Conservation (phyloP, 1,140 invertebrate species). For the Drosophila pruinosa region DNA sequence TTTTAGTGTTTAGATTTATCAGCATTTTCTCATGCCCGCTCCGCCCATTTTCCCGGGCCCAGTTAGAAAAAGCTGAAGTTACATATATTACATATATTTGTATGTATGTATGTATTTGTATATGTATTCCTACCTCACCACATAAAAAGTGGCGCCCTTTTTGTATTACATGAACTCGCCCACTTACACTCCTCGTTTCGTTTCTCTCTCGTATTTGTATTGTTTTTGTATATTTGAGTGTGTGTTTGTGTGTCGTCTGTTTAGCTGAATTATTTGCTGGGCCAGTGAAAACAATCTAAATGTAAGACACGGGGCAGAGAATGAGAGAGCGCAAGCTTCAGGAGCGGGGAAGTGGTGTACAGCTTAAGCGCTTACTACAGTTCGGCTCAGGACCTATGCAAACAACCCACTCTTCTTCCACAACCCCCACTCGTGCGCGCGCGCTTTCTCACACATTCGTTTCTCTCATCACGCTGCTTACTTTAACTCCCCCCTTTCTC, state of each 20-base stretch:
- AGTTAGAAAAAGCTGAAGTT: slow-evolving; percentile 22
- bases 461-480: slow-evolving; percentile 28
- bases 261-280: slow-evolving; percentile 48
- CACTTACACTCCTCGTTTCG: slow-evolving; percentile 20
- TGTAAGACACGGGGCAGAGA: slow-evolving; percentile 20
- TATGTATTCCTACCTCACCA: slow-evolving; percentile 72
- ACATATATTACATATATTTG: slow-evolving; percentile 31
- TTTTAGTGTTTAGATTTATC: slow-evolving; percentile 57
- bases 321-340: slow-evolving; percentile 10
- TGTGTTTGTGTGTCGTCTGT: slow-evolving; percentile 22
- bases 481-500: slow-evolving; percentile 57
- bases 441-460: neutral
- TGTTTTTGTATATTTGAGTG: slow-evolving; percentile 1
- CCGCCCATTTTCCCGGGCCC: slow-evolving; percentile 62
- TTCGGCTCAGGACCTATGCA: slow-evolving; percentile 75
- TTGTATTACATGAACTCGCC: slow-evolving; percentile 51
- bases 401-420: slow-evolving; percentile 44
- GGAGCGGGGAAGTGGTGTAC: neutral
- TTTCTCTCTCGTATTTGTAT: slow-evolving; percentile 22
- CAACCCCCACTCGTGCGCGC: slow-evolving; percentile 29
- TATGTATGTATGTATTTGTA: slow-evolving; percentile 22
- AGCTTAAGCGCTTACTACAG: slow-evolving; percentile 66
- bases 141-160: slow-evolving; percentile 78
- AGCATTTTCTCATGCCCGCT: slow-evolving; percentile 38
- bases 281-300: slow-evolving; percentile 48